Percentiles rank a stretch among this genome's conserved stretches.
These are phyloP conservation scores for Drosophila birchii DNA, from an alignment of 2,888 invertebrate species.

Conservation along the genomic window DNA sequence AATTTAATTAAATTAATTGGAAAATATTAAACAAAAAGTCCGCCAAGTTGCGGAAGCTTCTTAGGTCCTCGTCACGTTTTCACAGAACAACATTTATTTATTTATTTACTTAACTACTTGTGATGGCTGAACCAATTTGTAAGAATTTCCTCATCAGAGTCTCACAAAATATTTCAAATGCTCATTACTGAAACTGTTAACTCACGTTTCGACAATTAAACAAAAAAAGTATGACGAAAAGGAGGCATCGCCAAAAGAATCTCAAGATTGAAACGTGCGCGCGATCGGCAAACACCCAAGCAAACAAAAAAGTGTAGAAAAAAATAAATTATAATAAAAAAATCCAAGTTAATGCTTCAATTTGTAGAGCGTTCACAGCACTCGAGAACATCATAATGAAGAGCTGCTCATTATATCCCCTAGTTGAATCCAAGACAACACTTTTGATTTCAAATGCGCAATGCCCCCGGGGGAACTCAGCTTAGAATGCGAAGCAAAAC, in stretches of 20 bases:
- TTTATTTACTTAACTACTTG: conserved; percentile 54
- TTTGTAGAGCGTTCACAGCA: conserved; percentile 67
- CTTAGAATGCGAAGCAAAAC: conserved; percentile 28
- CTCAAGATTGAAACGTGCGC: conserved; percentile 68
- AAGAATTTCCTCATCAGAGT: conserved; percentile 63
- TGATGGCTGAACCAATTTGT: conserved; percentile 68
- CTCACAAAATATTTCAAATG: conserved; percentile 50
- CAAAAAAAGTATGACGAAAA: conserved; percentile 21
- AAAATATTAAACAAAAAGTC: conserved; percentile 13
- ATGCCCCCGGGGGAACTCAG: conserved; percentile 34
- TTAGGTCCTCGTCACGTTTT: conserved; percentile 37
- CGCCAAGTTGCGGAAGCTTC: conserved; percentile 32
- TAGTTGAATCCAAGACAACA: conserved; percentile 54
- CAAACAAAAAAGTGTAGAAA: conserved; percentile 22
- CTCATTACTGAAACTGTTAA: conserved; percentile 74
- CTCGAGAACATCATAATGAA: conserved; percentile 66
- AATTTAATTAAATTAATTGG: conserved; percentile 37
- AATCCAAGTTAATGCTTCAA: conserved; percentile 70
- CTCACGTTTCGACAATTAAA: conserved; percentile 76
- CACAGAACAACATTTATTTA: conserved; percentile 31
- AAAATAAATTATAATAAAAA: conserved; percentile 24
- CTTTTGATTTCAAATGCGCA: conserved; percentile 77
- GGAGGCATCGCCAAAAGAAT: conserved; percentile 52
- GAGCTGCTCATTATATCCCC: conserved; percentile 42
- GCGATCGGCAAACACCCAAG: conserved; percentile 58